These are phyloP conservation scores for Anastrepha obliqua DNA, from an alignment of 1,140 invertebrate genomes.

Conservation along the genomic window DNA sequence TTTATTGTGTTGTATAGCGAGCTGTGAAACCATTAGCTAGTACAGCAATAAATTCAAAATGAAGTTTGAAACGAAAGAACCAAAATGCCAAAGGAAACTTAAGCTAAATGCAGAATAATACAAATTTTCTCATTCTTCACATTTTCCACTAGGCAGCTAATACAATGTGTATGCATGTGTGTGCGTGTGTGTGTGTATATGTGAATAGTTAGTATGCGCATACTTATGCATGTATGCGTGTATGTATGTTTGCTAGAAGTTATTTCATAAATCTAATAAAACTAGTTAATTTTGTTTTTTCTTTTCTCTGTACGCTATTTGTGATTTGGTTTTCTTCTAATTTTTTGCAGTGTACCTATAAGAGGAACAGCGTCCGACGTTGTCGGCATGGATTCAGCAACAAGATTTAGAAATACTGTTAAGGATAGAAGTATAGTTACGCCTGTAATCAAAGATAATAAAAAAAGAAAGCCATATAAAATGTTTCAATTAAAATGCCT, in stretches of 20 bases:
- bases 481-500: slow-evolving; percentile 62
- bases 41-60: background rate
- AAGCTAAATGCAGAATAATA: background rate
- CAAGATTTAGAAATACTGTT: slow-evolving; percentile 97
- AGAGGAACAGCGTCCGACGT: slow-evolving; percentile 90
- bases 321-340: slow-evolving; percentile 2
- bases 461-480: slow-evolving; percentile 66
- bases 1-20: too few relatives aligned
- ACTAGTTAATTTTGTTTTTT: slow-evolving; percentile 11
- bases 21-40: too few relatives aligned
- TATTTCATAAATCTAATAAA: slow-evolving; percentile 44
- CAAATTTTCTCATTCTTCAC: slow-evolving; percentile 11
- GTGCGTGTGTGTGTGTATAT: background rate
- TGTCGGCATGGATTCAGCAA: slow-evolving; percentile 93
- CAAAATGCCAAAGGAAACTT: too few relatives aligned
- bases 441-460: slow-evolving; percentile 81
- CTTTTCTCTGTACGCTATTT: background rate
- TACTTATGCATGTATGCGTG: background rate
- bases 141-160: background rate
- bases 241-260: background rate
- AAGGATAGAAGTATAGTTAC: slow-evolving; percentile 98
- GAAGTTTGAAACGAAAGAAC: background rate
- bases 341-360: slow-evolving; percentile 77
- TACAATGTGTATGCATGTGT: background rate
- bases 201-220: background rate